Evolutionary conservation across 2,797 vertebrate species (phyloP).

Genomic region (Emys orbicularis): DNA sequence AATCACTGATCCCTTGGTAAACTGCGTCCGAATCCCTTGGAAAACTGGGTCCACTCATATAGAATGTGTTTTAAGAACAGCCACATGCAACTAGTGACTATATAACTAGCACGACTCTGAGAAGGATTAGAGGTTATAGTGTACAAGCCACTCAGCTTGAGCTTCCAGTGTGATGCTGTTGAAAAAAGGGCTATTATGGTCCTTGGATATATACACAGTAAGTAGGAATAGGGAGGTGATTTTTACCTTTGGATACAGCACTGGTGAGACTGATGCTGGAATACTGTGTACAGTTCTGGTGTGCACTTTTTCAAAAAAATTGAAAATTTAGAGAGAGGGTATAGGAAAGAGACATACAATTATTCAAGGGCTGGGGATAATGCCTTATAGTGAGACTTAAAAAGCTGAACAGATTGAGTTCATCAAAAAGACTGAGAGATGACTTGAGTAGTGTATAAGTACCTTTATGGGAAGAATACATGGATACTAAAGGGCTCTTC

Average conservation of each 20-base stretch:
- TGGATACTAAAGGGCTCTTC: neutral
- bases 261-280: no score
- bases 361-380: neutral
- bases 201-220: neutral
- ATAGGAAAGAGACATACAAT: neutral
- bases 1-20: no score
- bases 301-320: no score
- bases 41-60: no score
- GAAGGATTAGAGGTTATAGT: neutral
- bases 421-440: neutral
- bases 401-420: neutral
- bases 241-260: no score
- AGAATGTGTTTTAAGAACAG: no score
- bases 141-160: neutral
- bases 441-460: neutral
- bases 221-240: no score
- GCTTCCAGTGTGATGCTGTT: neutral
- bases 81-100: no score
- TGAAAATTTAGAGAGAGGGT: neutral
- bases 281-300: no score
- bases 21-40: no score
- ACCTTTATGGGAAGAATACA: neutral
- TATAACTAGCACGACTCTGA: neutral
- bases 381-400: neutral
- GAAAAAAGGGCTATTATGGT: neutral